Base-by-base conservation (phyloP, 2,888 invertebrate species). In the Zhuqinia jingwanae region DNA sequence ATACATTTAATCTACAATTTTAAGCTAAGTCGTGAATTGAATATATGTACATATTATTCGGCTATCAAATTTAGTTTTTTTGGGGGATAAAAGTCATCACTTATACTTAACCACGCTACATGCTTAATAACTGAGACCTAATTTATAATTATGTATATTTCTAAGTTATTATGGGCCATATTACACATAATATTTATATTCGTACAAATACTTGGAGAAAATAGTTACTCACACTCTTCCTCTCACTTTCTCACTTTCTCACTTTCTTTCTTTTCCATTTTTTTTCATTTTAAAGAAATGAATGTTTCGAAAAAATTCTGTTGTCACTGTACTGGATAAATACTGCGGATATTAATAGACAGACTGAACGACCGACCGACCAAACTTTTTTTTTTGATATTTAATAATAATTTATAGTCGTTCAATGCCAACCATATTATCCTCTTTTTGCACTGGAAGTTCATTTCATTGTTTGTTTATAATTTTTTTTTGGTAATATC, bases 311-410 rank as follows among this genome's bases (percentile, higher is more conserved):
- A 70, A 70, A 22, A 25, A 45, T 70, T 13, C 36, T 36, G 36
- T 36, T 50, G 45, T 25, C 45, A 45, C 22, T 50, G n/a, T 2
- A 50, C 50, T 13, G 50, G 5, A 50, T 50, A 8, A 17, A 45
- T 20, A 36, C 36, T 36, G n/a, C n/a, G 36, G 36, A 36, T 36
- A 36, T 36, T 6, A 36, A 6, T 3, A 6, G 3, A 47, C 47
- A 60, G 63, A 78, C 78, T 60, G 78, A 78, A 78, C 63, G 50
- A 79, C 63, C 79, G 79, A 79, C 79, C 79, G 79, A 79, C 79
- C 70, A 17, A n/a, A 42, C 20, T 10, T 60, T 27, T 42, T 25
- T 20, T 63, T 68, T 8, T 45, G 20, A 36, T 11, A 8, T n/a
- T 11, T 5, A 50, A 13, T 11, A 50, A 27, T 65, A 22, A 22